Base-by-base conservation (phyloP, 2,797 vertebrate species). In the Hydrolagus colliei region DNA sequence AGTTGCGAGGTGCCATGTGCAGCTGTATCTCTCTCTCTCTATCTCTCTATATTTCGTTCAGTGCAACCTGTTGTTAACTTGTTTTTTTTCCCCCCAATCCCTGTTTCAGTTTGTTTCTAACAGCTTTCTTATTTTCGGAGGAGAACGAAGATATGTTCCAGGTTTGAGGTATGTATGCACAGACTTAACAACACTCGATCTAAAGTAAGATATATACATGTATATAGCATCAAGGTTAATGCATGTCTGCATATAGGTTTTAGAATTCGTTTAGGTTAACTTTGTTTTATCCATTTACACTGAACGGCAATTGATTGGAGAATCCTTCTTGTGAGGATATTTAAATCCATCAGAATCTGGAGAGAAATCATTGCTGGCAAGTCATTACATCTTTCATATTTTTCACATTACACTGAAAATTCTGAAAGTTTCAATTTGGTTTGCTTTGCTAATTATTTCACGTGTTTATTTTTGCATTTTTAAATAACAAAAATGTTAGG, bases 391-490 rank as follows among this genome's bases (percentile, higher is more conserved):
- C 12, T 79, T 65, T 82, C 14, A 77, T 2, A 22, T 61, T 1
- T 12, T n/a, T 41, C 16, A 67, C 1, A 0, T 3, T 68, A 9
- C 16, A 12, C 32, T 10, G 14, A 68, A 68, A 80, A 71, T 68
- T 41, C 41, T 71, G 9, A 67, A 67, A 80, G 12, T 41, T 35
- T 35, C 65, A 13, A 84, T 27, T 84, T 18, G 35, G 68, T 67
- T 84, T 84, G 22, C 16, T 52, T 84, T 77, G 32, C 68, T 20
- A 82, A 41, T 84, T 18, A 20, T 14, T 84, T 84, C 18, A 11
- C 35, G 13, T 16, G 35, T 16, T 9, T 52, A 67, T 7, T 9
- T 11, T 62, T 65, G 12, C 59, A 65, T 16, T 82, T 52, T 79
- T 65, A 80, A 80, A 71, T 84, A 65, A 6, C 41, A 52, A 52